These are phyloP conservation scores for Macropus fuliginosus DNA, from an alignment of 2,797 vertebrate species.

Conservation along the genomic window DNA sequence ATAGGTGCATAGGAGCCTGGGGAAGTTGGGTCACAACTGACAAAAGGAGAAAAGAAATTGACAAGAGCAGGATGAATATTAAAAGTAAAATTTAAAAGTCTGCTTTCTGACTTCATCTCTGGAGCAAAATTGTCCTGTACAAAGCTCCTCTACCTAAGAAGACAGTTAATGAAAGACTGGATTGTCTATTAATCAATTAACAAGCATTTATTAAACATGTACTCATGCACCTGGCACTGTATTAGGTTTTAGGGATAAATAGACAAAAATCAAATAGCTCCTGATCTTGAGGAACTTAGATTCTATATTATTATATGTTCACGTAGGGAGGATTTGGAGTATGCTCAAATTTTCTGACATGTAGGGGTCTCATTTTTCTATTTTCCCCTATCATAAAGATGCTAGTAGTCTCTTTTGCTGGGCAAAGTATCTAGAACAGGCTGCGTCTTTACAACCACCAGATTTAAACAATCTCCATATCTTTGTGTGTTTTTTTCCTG, in stretches of 20 bases:
- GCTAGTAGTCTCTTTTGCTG: neutral
- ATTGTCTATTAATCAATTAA: neutral
- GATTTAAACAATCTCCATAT: neutral
- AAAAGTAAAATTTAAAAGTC: slow-evolving; percentile 54
- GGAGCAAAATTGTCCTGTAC: slow-evolving; percentile 15
- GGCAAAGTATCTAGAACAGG: neutral
- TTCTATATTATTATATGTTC: neutral
- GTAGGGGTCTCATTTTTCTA: neutral
- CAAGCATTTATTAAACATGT: neutral
- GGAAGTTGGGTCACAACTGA: slow-evolving; percentile 8
- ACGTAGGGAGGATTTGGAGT: neutral
- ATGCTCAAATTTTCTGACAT: neutral
- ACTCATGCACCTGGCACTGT: neutral
- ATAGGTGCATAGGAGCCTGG: slow-evolving; percentile 27
- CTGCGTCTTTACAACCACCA: neutral
- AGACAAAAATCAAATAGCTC: neutral
- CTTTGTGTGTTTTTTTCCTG: neutral
- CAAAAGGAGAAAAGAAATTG: slow-evolving; percentile 52
- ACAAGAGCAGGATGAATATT: slow-evolving; percentile 36
- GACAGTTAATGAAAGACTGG: slow-evolving; percentile 6
- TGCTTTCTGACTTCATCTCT: slow-evolving; percentile 54
- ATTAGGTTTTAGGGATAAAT: neutral
- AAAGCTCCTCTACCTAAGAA: slow-evolving; percentile 37
- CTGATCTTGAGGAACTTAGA: neutral
- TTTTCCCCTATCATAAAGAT: neutral